Conservation (phyloP, 2,888 invertebrate species). For the Mongoloraphidia duomilia region DNA sequence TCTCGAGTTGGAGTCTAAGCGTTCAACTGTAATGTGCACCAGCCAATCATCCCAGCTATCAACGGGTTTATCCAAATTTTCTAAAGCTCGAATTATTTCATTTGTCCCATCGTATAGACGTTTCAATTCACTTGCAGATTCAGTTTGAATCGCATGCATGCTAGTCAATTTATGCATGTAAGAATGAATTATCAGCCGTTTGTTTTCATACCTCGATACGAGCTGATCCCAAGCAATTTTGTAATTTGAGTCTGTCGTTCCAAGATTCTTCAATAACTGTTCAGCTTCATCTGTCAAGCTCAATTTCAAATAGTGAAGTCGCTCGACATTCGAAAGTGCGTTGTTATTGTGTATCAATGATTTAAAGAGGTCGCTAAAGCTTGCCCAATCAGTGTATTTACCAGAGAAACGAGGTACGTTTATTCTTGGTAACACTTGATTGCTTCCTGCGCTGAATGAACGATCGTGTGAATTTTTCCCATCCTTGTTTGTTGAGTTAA, state of each 20-base stretch:
- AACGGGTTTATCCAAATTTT: neutral
- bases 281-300: slow-evolving; percentile 1
- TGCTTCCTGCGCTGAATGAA: no score
- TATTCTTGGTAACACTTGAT: no score
- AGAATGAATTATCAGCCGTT: neutral
- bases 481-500: no score
- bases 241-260: slow-evolving; percentile 1
- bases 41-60: neutral
- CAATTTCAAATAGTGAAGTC: slow-evolving; percentile 2
- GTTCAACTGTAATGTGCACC: no score
- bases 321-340: neutral
- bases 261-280: neutral
- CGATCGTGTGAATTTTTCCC: no score
- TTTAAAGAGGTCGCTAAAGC: slow-evolving; percentile 1
- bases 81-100: neutral
- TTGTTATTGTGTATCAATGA: neutral
- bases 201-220: slow-evolving; percentile 2
- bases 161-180: slow-evolving; percentile 1
- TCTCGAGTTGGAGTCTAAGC: neutral
- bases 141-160: neutral
- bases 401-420: no score
- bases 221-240: slow-evolving; percentile 2
- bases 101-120: neutral
- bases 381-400: no score
- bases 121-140: neutral